These are phyloP conservation scores for Drosophila erecta DNA, from an alignment of 1,140 invertebrate species.

Conservation along the genomic window DNA sequence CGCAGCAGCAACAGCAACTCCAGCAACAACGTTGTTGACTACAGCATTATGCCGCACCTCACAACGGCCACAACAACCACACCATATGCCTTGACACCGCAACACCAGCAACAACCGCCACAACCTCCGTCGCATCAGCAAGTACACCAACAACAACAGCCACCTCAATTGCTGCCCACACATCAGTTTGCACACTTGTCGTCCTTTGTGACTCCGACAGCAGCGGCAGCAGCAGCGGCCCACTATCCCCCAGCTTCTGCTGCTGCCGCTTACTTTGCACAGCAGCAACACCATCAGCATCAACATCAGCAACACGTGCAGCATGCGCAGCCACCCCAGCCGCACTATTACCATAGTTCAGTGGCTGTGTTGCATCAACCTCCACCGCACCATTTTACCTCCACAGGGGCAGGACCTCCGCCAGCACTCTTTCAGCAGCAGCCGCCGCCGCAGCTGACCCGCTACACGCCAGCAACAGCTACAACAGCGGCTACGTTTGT, in stretches of 20 bases:
- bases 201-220: conserved; percentile 65
- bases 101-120: conserved; percentile 42
- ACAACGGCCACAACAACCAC: conserved; percentile 41
- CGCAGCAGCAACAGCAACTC: conserved; percentile 48
- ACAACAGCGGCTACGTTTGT: conserved; percentile 65
- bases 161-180: conserved; percentile 52
- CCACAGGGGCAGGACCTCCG: conserved; percentile 68
- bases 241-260: conserved; percentile 63
- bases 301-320: conserved; percentile 51
- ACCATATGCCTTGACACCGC: conserved; percentile 51
- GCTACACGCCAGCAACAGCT: conserved; percentile 51
- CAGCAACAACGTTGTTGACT: conserved; percentile 61
- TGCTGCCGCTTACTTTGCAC: conserved; percentile 63
- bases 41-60: conserved; percentile 48
- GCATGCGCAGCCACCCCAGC: conserved; percentile 51
- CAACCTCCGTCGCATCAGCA: conserved; percentile 29
- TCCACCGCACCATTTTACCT: conserved; percentile 73
- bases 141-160: conserved; percentile 28
- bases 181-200: conserved; percentile 75
- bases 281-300: conserved; percentile 61
- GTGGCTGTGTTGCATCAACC: conserved; percentile 68
- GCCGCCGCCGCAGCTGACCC: conserved; percentile 49
- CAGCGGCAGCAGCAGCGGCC: conserved; percentile 40
- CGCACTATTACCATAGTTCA: conserved; percentile 74
- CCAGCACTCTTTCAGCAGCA: conserved; percentile 67